phyloP scores from a whole-genome alignment of 53 echinoderm and acorn worm species.

The Actinopyga echinites region DNA sequence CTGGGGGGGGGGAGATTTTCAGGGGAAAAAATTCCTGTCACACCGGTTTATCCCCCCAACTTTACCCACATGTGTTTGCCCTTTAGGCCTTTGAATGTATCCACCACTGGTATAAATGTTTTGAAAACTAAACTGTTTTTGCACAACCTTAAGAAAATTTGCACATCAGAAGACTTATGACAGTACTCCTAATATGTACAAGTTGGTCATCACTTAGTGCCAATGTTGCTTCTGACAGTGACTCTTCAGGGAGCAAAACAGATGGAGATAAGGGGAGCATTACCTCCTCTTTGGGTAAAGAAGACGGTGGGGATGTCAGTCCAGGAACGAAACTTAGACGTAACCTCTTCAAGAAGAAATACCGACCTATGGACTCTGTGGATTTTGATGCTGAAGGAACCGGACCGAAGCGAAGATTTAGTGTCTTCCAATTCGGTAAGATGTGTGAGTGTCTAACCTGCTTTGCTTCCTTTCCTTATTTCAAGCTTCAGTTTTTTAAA shows the following conservation, averaged over 20 bases:
- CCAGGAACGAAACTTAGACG: slow-evolving; percentile 86
- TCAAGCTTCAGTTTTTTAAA: background rate
- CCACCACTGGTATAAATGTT: too few species aligned
- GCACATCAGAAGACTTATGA: too few species aligned
- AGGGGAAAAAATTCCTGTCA: too few species aligned
- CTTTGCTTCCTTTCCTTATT: slow-evolving; percentile 19
- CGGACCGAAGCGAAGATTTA: slow-evolving; percentile 81
- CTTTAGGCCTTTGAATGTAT: too few species aligned
- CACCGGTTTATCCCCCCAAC: too few species aligned
- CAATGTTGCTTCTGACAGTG: background rate
- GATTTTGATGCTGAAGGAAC: slow-evolving; percentile 65
- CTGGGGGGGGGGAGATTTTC: too few species aligned
- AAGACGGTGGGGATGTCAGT: slow-evolving; percentile 87
- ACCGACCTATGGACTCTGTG: slow-evolving; percentile 63
- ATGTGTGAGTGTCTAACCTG: slow-evolving; percentile 44
- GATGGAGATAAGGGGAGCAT: slow-evolving; percentile 66
- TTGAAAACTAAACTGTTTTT: too few species aligned
- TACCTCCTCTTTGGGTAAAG: slow-evolving; percentile 70
- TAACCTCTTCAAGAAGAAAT: slow-evolving; percentile 86
- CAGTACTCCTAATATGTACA: too few species aligned
- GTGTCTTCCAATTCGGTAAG: slow-evolving; percentile 98
- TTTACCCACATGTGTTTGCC: too few species aligned
- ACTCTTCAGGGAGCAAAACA: slow-evolving; percentile 53
- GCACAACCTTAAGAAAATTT: too few species aligned
- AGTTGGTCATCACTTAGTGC: too few species aligned